A percentile compares a stretch with the other conserved stretches of the same genome.
These are phyloP conservation scores for Anoplopoma fimbria DNA, from an alignment of 2,113 vertebrate genomes.

Conservation along the genomic window DNA sequence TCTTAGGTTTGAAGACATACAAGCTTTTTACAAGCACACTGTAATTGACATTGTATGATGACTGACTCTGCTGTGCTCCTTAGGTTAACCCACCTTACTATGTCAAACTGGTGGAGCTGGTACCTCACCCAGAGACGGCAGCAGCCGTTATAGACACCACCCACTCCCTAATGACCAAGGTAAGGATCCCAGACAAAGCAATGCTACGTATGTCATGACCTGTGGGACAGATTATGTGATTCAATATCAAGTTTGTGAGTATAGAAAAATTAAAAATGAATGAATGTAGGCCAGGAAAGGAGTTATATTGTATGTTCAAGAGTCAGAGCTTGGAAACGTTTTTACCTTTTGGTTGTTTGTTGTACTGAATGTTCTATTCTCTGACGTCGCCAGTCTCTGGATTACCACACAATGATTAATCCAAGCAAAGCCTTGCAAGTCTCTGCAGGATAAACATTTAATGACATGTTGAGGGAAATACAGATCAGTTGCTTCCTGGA, in stretches of 20 bases:
- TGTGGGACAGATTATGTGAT: background rate
- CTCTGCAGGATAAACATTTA: background rate
- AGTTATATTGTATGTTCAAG: background rate
- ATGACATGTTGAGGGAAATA: background rate
- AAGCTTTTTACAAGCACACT: background rate
- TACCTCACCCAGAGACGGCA: conserved; percentile 93
- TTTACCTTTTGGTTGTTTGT: background rate
- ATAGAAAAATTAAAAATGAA: background rate
- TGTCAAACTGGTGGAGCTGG: conserved; percentile 94
- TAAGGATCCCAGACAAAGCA: conserved; percentile 43
- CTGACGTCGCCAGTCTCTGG: background rate
- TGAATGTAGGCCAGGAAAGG: background rate
- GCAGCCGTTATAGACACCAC: conserved; percentile 85
- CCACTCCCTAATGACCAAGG: conserved; percentile 88
- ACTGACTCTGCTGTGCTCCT: background rate
- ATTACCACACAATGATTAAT: background rate
- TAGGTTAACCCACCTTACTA: conserved; percentile 97
- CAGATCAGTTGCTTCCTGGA: background rate
- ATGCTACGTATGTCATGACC: background rate
- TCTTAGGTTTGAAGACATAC: no score
- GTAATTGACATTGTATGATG: background rate
- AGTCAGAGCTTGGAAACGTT: background rate
- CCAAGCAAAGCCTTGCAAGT: background rate
- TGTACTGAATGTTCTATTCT: background rate
- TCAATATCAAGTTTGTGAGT: background rate